Conservation (phyloP, 2,888 invertebrate genomes). For the Stegophylla sp. region DNA sequence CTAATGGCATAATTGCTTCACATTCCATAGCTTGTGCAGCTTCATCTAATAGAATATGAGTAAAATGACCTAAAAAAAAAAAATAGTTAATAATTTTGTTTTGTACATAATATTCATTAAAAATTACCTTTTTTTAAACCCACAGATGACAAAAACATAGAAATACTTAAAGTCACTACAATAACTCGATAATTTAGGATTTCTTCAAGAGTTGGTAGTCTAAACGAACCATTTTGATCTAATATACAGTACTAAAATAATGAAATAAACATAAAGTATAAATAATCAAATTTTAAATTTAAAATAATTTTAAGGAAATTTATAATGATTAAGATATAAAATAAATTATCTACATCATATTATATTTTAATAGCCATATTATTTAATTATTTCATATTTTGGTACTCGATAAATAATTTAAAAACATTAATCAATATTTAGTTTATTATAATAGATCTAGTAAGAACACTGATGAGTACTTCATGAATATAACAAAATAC, state of each 20-base stretch:
- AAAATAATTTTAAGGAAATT: background rate
- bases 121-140: conserved; percentile 71
- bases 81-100: background rate
- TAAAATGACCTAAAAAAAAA: conserved; percentile 69
- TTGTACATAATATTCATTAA: background rate
- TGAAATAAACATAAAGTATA: conserved; percentile 46
- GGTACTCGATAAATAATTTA: background rate
- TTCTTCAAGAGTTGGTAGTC: conserved; percentile 76
- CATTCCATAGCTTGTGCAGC: conserved; percentile 88
- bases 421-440: too few species aligned
- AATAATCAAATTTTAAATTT: background rate
- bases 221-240: conserved; percentile 69
- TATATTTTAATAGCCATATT: conserved; percentile 11
- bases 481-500: background rate
- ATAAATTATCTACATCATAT: too few species aligned
- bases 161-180: conserved; percentile 81
- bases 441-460: too few species aligned
- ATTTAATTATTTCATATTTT: background rate
- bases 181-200: conserved; percentile 75
- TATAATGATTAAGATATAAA: background rate
- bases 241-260: conserved; percentile 75
- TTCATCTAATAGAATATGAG: conserved; percentile 84
- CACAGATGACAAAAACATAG: conserved; percentile 75
- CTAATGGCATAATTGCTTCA: conserved; percentile 81
- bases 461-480: background rate